Base-by-base conservation (phyloP, 2,113 vertebrate genomes). In the Zosterops pallidus region DNA sequence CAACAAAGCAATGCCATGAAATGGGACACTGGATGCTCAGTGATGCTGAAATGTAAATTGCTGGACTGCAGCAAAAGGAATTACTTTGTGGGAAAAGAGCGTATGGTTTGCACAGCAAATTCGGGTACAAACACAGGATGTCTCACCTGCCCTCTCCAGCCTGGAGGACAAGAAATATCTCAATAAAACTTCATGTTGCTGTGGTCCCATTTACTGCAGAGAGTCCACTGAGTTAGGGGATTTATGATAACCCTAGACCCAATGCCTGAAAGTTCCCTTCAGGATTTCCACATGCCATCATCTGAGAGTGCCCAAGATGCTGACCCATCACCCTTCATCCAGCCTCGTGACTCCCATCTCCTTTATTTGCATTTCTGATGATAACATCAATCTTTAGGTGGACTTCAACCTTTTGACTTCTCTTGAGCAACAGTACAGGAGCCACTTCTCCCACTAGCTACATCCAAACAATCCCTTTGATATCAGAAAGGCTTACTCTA, bases 341-440 rank as follows among this genome's bases (percentile, higher is more conserved):
- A 94, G 70, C 71, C 90, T 91, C 0, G 5, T 91, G 90, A 97
- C 85, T 83, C 37, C 56, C 60, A 33, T 57, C 74, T 81, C 53
- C 59, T 70, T 90, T 93, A 70, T 95, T 96, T 95, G 64, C 13
- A 0, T 83, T 95, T 75, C 87, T 88, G 47, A 68, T 65, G 47
- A 94, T 80, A 91, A 94, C 59, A 24, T 47, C 25, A 74, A 67
- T 56, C 87, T 83, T 85, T 79, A 74, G 47, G 37, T 78, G 55
- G 47, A 96, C 93, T 94, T 94, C 0, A 2, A 83, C 70, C 88
- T 80, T 91, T 59, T 80, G 59, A 59, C 71, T 72, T 63, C 41
- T 86, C 75, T 91, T 88, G 70, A 83, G 84, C 84, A 90, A 94
- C 57, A 91, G 33, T 44, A 77, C 59, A 90, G 68, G 60, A 95